phyloP scores from a whole-genome alignment of 2,113 vertebrate genomes.

The Lycaon pictus region DNA sequence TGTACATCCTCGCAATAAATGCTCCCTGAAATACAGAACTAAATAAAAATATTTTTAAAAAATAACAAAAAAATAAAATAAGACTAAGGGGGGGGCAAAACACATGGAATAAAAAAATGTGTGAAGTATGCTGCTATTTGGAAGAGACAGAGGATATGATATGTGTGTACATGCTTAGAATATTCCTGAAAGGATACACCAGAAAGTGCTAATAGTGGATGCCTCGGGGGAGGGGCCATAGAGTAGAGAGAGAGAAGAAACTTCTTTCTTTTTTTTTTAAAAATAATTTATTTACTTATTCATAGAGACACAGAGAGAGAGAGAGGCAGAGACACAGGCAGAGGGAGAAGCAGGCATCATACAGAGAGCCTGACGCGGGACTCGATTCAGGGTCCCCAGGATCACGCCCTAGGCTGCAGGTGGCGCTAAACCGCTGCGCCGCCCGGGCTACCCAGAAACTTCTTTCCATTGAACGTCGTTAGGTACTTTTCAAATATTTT shows the following conservation, averaged over 20 bases:
- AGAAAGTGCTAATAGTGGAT: not conserved
- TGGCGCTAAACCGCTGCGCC: too few species aligned
- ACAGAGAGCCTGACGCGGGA: too few species aligned
- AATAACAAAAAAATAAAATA: too few species aligned
- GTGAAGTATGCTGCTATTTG: not conserved
- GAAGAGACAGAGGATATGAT: not conserved
- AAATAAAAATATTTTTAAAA: not conserved
- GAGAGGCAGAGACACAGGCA: too few species aligned
- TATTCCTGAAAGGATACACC: not conserved
- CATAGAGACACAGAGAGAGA: too few species aligned
- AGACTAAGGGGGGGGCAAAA: not conserved
- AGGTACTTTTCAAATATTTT: not conserved
- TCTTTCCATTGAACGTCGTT: not conserved
- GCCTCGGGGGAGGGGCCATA: not conserved
- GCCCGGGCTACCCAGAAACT: too few species aligned
- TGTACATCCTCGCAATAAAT: not conserved
- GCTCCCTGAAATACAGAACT: not conserved
- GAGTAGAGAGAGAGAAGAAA: not conserved
- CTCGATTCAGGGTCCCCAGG: too few species aligned
- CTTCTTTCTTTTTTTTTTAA: not conserved
- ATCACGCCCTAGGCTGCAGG: too few species aligned
- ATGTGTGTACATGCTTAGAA: not conserved
- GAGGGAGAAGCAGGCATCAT: too few species aligned
- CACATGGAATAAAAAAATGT: not conserved
- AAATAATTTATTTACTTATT: too few species aligned